These are phyloP conservation scores for Exocentrus adspersus DNA, from an alignment of 2,888 invertebrate genomes.

Conservation along the genomic window DNA sequence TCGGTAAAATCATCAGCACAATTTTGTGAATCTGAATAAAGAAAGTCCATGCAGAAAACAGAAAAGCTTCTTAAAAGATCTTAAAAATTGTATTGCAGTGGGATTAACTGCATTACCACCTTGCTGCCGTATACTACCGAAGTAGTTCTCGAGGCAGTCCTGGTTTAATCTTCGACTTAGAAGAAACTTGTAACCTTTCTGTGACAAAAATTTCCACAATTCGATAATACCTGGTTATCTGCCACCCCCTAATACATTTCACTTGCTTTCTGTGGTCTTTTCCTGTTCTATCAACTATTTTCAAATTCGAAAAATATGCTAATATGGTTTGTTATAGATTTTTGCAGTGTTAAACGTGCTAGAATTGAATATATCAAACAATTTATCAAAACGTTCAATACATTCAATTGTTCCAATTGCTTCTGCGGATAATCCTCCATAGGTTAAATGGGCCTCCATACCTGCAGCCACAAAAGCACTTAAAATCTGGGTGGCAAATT, in stretches of 20 bases:
- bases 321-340: too few relatives aligned
- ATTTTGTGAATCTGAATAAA: not conserved
- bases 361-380: too few relatives aligned
- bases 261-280: not conserved
- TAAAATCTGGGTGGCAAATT: not conserved
- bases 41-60: slow-evolving; percentile 3
- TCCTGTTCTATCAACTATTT: not conserved
- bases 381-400: not conserved
- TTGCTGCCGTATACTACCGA: slow-evolving; percentile 2
- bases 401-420: not conserved
- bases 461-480: not conserved
- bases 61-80: not conserved
- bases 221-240: not conserved
- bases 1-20: not conserved
- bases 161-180: not conserved
- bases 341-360: too few relatives aligned
- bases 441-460: not conserved
- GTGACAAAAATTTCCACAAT: not conserved
- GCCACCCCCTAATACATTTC: slow-evolving; percentile 2
- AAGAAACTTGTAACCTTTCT: not conserved
- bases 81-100: not conserved
- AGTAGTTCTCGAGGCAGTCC: not conserved
- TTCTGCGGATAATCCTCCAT: not conserved
- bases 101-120: not conserved
- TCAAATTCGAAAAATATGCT: not conserved